These are phyloP conservation scores for Pterophyllum scalare DNA, from an alignment of 2,113 vertebrate genomes.

Conservation along the genomic window DNA sequence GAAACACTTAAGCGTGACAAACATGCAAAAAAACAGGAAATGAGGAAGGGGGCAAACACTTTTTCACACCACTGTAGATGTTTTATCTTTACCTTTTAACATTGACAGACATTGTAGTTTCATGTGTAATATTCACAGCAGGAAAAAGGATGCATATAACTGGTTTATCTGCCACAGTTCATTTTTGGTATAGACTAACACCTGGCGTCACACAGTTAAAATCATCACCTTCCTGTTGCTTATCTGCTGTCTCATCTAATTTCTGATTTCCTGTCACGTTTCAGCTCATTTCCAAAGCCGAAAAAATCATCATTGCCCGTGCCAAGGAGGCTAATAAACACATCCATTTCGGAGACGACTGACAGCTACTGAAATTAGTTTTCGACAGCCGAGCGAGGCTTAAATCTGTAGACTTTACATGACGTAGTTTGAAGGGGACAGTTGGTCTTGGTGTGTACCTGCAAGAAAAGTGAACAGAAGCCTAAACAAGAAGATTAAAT, in stretches of 20 bases:
- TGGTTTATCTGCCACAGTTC: background rate
- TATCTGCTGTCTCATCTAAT: background rate
- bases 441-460: background rate
- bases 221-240: background rate
- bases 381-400: background rate
- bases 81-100: background rate
- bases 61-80: too few species aligned
- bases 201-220: background rate
- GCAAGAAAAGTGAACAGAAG: background rate
- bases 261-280: slow-evolving; percentile 53
- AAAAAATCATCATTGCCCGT: slow-evolving; percentile 90
- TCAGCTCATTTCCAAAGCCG: slow-evolving; percentile 94
- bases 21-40: too few species aligned
- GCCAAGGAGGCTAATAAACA: slow-evolving; percentile 90
- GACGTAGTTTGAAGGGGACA: background rate
- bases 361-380: slow-evolving; percentile 30
- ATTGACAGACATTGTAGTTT: background rate
- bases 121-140: background rate
- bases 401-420: background rate
- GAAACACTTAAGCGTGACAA: too few species aligned
- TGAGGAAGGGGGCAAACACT: too few species aligned
- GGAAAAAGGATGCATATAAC: background rate
- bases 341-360: slow-evolving; percentile 89
- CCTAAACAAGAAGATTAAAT: background rate
- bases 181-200: background rate